Conservation (phyloP, 2,113 vertebrate genomes). For the Agapornis roseicollis region DNA sequence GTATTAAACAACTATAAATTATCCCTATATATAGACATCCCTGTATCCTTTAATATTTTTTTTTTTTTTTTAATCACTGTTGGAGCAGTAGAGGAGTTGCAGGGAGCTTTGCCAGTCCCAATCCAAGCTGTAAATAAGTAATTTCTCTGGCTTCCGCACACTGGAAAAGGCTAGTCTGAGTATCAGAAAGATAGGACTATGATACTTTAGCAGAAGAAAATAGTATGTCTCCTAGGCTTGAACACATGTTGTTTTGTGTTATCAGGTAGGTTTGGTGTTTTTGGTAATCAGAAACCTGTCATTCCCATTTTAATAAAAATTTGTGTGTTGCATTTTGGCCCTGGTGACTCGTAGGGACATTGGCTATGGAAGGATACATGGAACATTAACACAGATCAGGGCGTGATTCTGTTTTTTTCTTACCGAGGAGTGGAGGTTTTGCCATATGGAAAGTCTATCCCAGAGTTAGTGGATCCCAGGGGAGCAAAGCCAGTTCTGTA, state of each 20-base stretch:
- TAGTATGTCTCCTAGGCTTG: not conserved
- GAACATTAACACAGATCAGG: not conserved
- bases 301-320: not conserved
- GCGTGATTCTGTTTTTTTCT: not conserved
- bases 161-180: not conserved
- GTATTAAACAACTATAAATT: not conserved
- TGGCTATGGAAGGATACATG: not conserved
- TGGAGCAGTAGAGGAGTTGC: not conserved
- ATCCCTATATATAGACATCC: not conserved
- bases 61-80: not conserved
- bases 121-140: not conserved
- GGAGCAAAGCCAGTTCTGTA: not conserved
- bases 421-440: not conserved
- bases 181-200: not conserved
- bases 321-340: not conserved
- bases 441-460: slow-evolving; percentile 22
- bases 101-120: not conserved
- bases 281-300: not conserved
- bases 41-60: not conserved
- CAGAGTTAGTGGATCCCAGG: not conserved
- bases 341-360: not conserved
- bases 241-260: not conserved
- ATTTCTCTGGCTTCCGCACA: not conserved
- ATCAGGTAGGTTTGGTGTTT: not conserved
- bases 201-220: not conserved